Base-by-base conservation (phyloP, 1,140 invertebrate genomes). In the Nasonia longicornis region DNA sequence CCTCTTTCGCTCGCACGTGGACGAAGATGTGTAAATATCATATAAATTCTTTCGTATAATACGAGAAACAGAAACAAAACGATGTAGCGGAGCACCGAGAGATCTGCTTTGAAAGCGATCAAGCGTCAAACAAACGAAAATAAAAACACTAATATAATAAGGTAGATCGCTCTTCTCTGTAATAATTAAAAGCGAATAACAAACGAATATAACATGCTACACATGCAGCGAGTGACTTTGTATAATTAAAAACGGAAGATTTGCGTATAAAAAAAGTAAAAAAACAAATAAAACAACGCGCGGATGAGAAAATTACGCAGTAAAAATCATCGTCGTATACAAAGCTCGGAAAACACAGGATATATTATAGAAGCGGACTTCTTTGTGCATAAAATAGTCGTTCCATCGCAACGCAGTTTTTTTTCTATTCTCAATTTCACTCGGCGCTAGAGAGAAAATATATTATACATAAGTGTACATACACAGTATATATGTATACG, bases 41-140 rank as follows among this genome's bases (percentile, higher is more conserved):
- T 75, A 63, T 29, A 75, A 75, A 63, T 31, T 75, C 52, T 16
- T 75, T 63, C 52, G n/a, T 52, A 35, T 35, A 73, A 35, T 35
- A 73, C 71, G 10, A 22, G n/a, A 12, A 45, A 64, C 38, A 75
- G 20, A 75, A 75, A 75, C 35, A 31, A 6, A 58, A 75, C n/a
- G n/a, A 75, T 73, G 10, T 42, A 67, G 38, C 31, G 70, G 22
- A 74, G 72, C 72, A 74, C 72, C 72, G 72, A 74, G 45, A 74
- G 45, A 74, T 74, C 26, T 29, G 72, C 70, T 71, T 35, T 31
- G 26, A 14, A 69, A 69, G 52, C 2, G 20, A 58, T 58, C 4
- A 26, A 48, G 35, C 7, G 48, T 45, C 10, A 42, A 72, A 45
- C n/a, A 45, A 45, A 72, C 29, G 42, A 11, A 45, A 48, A 45